Conservation (phyloP, 2,113 vertebrate genomes). For the Willisornis vidua region DNA sequence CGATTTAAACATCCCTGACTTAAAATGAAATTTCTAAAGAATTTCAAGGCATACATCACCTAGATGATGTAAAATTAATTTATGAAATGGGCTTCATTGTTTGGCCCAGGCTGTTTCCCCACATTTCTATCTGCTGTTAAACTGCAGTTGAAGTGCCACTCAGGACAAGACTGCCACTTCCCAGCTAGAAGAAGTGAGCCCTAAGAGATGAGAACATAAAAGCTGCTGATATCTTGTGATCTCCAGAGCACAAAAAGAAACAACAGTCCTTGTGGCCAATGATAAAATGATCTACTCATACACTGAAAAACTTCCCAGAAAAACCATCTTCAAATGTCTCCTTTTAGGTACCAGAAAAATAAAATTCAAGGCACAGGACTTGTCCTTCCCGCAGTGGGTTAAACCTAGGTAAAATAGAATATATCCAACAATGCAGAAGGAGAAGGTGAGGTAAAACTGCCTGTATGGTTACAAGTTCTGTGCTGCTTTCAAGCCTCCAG, state of each 20-base stretch:
- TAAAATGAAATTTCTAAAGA: conserved; percentile 10
- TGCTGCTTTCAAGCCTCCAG: not conserved
- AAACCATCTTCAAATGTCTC: not conserved
- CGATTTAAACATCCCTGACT: not conserved
- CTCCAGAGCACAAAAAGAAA: not conserved
- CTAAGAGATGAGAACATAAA: not conserved
- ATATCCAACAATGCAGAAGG: not conserved
- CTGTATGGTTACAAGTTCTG: not conserved
- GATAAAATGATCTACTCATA: not conserved
- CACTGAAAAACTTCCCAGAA: not conserved
- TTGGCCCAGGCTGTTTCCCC: not conserved
- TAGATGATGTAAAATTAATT: not conserved
- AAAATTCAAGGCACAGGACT: not conserved
- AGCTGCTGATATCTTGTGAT: not conserved
- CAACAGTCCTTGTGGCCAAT: not conserved
- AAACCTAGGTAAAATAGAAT: not conserved
- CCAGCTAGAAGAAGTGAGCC: not conserved
- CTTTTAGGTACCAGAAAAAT: not conserved
- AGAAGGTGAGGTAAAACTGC: not conserved
- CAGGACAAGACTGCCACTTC: not conserved
- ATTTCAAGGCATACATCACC: not conserved
- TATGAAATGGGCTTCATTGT: not conserved
- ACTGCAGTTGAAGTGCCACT: not conserved
- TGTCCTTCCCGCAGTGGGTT: not conserved
- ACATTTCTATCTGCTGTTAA: not conserved